Evolutionary conservation across 2,113 vertebrate species (phyloP).

Genomic region (Calyptommatus sinebrachiatus): DNA sequence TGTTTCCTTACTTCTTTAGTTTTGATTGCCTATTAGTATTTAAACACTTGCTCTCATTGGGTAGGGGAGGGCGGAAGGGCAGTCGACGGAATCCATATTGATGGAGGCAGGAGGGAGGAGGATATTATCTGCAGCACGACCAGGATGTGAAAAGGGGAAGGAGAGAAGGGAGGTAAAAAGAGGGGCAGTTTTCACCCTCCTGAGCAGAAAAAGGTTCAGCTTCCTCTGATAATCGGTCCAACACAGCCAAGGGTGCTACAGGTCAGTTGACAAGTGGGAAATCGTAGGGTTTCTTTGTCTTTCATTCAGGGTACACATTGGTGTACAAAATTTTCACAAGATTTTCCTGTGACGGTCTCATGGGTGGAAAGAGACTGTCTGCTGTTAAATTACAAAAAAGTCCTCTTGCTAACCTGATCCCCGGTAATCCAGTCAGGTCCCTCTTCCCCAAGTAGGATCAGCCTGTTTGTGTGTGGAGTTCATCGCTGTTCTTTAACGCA

Average conservation of each 20-base stretch:
- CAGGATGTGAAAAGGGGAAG: neutral
- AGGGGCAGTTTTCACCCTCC: too few relatives aligned
- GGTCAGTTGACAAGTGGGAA: neutral
- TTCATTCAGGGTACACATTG: neutral
- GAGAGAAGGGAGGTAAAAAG: neutral
- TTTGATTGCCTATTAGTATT: neutral
- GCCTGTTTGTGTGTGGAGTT: neutral
- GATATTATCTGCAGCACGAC: neutral
- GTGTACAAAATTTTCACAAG: too few relatives aligned
- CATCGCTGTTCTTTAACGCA: constrained; percentile 2
- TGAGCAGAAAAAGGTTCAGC: neutral
- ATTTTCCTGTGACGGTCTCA: neutral
- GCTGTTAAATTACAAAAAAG: neutral
- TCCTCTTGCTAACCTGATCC: neutral
- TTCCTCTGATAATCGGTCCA: neutral
- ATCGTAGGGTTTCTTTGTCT: neutral
- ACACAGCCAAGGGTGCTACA: neutral
- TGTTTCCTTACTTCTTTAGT: neutral
- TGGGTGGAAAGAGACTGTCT: neutral
- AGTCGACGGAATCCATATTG: neutral
- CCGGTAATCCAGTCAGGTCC: neutral
- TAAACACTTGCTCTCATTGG: too few relatives aligned
- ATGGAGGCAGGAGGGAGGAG: neutral
- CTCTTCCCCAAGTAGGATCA: neutral
- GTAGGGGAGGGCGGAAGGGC: too few relatives aligned